phyloP scores from a whole-genome alignment of 2,888 invertebrate species.

The Serrognathus titanus region DNA sequence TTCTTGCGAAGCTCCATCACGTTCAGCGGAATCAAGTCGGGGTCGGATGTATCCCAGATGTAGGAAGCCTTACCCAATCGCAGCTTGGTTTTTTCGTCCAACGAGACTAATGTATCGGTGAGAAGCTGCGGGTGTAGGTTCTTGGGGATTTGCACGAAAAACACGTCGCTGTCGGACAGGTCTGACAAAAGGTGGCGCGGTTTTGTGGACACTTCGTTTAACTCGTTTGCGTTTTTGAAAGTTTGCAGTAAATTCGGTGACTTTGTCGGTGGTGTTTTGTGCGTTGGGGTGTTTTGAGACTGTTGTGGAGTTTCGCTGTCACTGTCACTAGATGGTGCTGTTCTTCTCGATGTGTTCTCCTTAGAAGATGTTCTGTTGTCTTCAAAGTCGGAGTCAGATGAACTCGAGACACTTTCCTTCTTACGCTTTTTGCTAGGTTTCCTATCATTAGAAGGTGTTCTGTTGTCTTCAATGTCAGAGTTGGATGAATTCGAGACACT shows the following conservation, averaged over 20 bases:
- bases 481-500: no score
- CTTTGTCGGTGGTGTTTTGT: background rate
- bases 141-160: conserved; percentile 29
- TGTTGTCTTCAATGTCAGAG: no score
- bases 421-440: no score
- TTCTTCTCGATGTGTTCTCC: no score
- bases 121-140: conserved; percentile 25
- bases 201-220: background rate
- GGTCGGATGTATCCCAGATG: conserved; percentile 2
- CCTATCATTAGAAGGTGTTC: no score
- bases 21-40: conserved; percentile 22
- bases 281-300: background rate
- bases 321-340: no score
- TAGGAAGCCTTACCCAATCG: conserved; percentile 29
- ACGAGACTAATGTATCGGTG: conserved; percentile 20
- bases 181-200: background rate
- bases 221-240: conserved; percentile 1
- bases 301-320: no score
- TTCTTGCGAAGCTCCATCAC: conserved; percentile 16
- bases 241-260: background rate
- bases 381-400: no score
- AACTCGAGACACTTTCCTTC: no score
- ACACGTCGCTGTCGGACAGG: conserved; percentile 19
- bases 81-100: conserved; percentile 26
- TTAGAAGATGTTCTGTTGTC: no score